These are phyloP conservation scores for Spatula versicolor DNA, from an alignment of 2,797 vertebrate genomes.

Conservation along the genomic window DNA sequence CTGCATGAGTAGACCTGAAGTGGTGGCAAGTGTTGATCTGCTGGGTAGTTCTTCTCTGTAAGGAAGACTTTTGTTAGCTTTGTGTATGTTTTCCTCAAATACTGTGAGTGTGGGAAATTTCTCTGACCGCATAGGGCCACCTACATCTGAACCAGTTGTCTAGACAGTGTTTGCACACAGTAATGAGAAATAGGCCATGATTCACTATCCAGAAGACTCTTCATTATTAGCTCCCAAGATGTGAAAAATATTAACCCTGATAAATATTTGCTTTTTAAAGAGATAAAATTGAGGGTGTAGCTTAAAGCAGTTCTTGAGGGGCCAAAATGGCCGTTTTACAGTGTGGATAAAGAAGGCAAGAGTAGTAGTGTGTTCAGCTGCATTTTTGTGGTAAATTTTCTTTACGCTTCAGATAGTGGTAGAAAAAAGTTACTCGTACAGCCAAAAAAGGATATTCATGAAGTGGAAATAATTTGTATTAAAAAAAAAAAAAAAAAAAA, in stretches of 20 bases:
- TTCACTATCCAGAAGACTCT: background rate
- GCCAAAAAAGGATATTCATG: background rate
- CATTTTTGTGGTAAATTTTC: background rate
- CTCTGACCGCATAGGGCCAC: background rate
- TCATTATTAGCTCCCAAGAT: background rate
- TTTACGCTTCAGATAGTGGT: background rate
- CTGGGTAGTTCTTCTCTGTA: background rate
- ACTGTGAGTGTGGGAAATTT: background rate
- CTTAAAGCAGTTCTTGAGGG: background rate
- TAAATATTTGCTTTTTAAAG: background rate
- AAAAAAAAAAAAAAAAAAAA: background rate
- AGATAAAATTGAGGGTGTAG: background rate
- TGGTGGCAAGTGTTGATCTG: rapidly evolving
- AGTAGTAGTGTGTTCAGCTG: background rate
- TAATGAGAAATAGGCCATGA: background rate
- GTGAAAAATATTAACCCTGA: background rate
- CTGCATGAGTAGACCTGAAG: rapidly evolving
- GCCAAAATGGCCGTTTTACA: background rate
- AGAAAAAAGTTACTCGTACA: background rate
- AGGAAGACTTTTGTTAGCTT: background rate
- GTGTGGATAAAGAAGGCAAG: background rate
- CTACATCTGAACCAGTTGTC: background rate
- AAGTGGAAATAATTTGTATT: background rate
- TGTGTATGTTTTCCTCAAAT: background rate
- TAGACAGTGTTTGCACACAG: background rate